These are phyloP conservation scores for Hyppa rectilinea DNA, from an alignment of 2,888 invertebrate species.

Conservation along the genomic window DNA sequence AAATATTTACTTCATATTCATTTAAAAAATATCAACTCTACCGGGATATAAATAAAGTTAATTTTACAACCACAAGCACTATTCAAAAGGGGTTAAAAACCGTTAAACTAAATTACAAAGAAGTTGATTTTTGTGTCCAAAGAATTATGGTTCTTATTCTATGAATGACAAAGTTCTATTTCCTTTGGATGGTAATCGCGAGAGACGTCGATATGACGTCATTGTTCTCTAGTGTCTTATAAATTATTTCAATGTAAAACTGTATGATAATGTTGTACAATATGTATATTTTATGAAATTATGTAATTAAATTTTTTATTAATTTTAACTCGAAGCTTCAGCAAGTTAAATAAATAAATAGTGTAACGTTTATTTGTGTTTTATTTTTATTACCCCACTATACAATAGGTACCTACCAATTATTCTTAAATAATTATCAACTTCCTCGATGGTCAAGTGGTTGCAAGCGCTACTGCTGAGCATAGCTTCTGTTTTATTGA, in stretches of 20 bases:
- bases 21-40: not conserved
- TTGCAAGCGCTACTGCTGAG: no score
- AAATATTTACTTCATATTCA: not conserved
- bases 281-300: conserved; percentile 74
- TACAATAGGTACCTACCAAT: not conserved
- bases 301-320: conserved; percentile 67
- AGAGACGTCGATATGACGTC: conserved; percentile 44
- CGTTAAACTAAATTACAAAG: not conserved
- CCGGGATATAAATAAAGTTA: not conserved
- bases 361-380: conserved; percentile 50
- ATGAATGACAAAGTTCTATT: conserved; percentile 26
- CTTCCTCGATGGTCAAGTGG: no score
- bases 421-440: no score
- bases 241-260: conserved; percentile 55
- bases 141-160: conserved; percentile 17
- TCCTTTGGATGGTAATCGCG: conserved; percentile 55
- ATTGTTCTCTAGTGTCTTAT: conserved; percentile 65
- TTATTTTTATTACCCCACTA: conserved; percentile 16
- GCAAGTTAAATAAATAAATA: conserved; percentile 64
- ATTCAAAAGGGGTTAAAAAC: not conserved
- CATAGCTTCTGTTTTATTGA: no score
- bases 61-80: conserved; percentile 7
- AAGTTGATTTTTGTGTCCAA: not conserved
- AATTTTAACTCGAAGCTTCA: conserved; percentile 68
- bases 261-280: conserved; percentile 68